Conservation (phyloP, 2,888 invertebrate genomes). For the Tachina grossa region DNA sequence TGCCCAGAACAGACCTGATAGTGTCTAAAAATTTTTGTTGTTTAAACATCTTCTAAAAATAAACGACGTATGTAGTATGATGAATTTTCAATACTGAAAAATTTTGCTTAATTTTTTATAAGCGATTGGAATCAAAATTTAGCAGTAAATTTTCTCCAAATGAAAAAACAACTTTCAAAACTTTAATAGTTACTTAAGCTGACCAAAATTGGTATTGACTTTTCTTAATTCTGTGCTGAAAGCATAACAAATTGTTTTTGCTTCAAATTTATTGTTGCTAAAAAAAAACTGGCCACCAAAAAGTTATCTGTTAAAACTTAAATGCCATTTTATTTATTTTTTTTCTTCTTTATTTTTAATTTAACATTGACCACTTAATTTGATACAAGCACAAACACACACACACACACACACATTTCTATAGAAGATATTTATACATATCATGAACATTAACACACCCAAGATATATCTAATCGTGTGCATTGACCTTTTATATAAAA, state of each 20-base stretch:
- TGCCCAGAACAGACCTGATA: no score
- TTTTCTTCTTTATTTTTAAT: conserved; percentile 45
- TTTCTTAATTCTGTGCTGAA: background rate
- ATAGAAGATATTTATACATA: background rate
- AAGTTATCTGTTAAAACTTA: conserved; percentile 36
- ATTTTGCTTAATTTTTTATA: no score
- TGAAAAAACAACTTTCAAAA: background rate
- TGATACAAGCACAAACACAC: background rate
- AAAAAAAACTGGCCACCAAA: background rate
- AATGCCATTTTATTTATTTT: conserved; percentile 33
- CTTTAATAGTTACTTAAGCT: background rate
- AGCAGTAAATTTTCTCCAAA: no score
- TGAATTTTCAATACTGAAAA: no score
- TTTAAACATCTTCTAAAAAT: no score
- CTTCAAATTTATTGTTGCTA: background rate
- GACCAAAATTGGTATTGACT: background rate
- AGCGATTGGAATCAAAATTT: no score
- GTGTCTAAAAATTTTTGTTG: no score
- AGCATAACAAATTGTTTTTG: background rate
- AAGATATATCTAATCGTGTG: conserved; percentile 27
- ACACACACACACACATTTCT: background rate
- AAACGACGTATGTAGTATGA: no score
- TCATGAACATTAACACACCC: conserved; percentile 3
- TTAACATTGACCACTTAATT: conserved; percentile 51
- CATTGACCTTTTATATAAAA: conserved; percentile 50